phyloP scores from a whole-genome alignment of 2,113 vertebrate species.

The Leucopsar rothschildi region DNA sequence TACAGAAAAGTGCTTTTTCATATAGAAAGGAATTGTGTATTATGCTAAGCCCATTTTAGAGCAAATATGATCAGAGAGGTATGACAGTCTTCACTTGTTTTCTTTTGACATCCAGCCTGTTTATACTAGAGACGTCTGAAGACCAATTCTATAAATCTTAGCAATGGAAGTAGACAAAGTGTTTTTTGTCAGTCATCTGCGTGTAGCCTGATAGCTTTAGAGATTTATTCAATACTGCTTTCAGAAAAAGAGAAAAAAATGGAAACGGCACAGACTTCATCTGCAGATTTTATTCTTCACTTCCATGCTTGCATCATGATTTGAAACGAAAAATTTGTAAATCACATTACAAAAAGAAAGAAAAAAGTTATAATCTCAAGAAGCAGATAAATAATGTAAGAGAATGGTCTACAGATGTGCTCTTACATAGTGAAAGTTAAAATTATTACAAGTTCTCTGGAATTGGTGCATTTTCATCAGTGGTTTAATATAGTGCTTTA shows the following conservation, averaged over 20 bases:
- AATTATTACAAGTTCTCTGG: neutral
- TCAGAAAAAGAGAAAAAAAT: neutral
- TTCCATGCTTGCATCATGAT: neutral
- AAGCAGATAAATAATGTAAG: slow-evolving; percentile 16
- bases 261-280: neutral
- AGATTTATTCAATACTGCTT: neutral
- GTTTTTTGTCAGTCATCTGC: neutral
- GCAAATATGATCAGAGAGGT: neutral
- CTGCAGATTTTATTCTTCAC: slow-evolving; percentile 26
- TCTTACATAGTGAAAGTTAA: neutral
- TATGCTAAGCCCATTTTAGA: neutral
- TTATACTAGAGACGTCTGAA: neutral
- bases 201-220: neutral
- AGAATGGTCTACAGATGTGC: slow-evolving; percentile 25
- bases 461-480: neutral
- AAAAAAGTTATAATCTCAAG: slow-evolving; percentile 59
- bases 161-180: neutral
- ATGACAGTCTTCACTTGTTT: neutral
- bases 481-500: neutral
- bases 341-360: slow-evolving; percentile 20
- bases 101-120: neutral
- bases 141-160: neutral
- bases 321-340: slow-evolving; percentile 23
- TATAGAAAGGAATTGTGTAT: neutral
- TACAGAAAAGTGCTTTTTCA: neutral